These are phyloP conservation scores for Rhyacichthys aspro DNA, from an alignment of 2,797 vertebrate species.

Conservation along the genomic window DNA sequence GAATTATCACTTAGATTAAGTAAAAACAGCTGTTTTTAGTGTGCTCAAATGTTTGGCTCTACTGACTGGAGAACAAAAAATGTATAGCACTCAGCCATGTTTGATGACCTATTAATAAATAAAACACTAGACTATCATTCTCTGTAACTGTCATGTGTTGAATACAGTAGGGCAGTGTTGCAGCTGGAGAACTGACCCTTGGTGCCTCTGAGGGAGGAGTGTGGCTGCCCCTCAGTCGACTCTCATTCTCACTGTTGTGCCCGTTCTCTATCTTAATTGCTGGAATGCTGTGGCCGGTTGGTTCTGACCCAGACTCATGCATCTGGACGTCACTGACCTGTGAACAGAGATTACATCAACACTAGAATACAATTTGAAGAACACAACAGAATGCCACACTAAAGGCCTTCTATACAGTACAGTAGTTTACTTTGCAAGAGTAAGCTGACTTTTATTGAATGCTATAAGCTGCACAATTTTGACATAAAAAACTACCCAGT, in stretches of 20 bases:
- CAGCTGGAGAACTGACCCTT: slow-evolving; percentile 83
- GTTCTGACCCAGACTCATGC: slow-evolving; percentile 98
- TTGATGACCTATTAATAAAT: slow-evolving; percentile 7
- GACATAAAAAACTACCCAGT: slow-evolving; percentile 76
- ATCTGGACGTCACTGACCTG: slow-evolving; percentile 97
- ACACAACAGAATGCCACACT: slow-evolving; percentile 3
- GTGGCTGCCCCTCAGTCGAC: slow-evolving; percentile 88
- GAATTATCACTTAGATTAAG: slow-evolving; percentile 6
- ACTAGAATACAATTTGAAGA: slow-evolving; percentile 1
- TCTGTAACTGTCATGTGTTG: background rate
- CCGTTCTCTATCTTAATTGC: slow-evolving; percentile 87
- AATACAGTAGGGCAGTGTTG: slow-evolving; percentile 69
- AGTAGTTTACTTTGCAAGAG: slow-evolving; percentile 6
- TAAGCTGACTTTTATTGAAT: slow-evolving; percentile 60
- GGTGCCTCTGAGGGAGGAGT: slow-evolving; percentile 86
- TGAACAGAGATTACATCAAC: slow-evolving; percentile 62
- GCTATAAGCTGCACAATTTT: slow-evolving; percentile 16
- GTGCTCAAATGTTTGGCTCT: background rate
- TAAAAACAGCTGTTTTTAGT: slow-evolving; percentile 11
- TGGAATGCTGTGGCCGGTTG: slow-evolving; percentile 92
- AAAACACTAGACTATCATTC: background rate
- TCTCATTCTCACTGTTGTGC: slow-evolving; percentile 87
- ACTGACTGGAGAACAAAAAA: background rate
- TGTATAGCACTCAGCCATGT: background rate
- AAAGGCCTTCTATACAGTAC: slow-evolving; percentile 1